Conservation (phyloP, 2,888 invertebrate genomes). For the Drosophila mercatorum region DNA sequence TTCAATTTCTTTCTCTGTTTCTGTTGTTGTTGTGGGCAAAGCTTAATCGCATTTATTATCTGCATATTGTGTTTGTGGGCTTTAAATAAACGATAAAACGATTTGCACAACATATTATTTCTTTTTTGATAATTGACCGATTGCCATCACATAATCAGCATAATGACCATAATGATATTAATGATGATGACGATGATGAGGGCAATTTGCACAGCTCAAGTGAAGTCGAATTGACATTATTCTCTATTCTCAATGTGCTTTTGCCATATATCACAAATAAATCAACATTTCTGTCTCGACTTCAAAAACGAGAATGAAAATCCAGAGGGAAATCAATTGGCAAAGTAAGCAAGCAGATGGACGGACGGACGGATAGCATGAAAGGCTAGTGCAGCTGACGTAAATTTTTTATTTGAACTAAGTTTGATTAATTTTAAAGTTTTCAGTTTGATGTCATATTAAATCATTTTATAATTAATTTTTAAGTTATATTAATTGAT, state of each 20-base stretch:
- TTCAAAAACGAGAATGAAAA: conserved; percentile 43
- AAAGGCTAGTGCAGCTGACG: conserved; percentile 17
- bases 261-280: conserved; percentile 24
- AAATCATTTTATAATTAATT: background rate
- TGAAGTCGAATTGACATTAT: conserved; percentile 44
- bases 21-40: conserved; percentile 21
- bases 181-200: conserved; percentile 42
- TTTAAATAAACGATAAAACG: conserved; percentile 31
- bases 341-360: conserved; percentile 4
- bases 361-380: background rate
- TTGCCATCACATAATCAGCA: conserved; percentile 29
- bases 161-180: conserved; percentile 27
- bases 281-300: conserved; percentile 19
- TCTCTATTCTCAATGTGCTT: conserved; percentile 54
- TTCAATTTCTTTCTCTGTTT: background rate
- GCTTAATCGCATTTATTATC: conserved; percentile 62
- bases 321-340: conserved; percentile 51
- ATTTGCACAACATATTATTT: conserved; percentile 29
- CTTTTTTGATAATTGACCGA: conserved; percentile 43
- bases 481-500: background rate
- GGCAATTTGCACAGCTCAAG: conserved; percentile 36
- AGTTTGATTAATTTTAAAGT: conserved; percentile 10
- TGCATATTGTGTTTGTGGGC: conserved; percentile 34
- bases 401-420: conserved; percentile 18
- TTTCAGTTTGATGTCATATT: background rate